Evolutionary conservation across 2,797 vertebrate genomes (phyloP).

Genomic region (Xenentodon cancila): DNA sequence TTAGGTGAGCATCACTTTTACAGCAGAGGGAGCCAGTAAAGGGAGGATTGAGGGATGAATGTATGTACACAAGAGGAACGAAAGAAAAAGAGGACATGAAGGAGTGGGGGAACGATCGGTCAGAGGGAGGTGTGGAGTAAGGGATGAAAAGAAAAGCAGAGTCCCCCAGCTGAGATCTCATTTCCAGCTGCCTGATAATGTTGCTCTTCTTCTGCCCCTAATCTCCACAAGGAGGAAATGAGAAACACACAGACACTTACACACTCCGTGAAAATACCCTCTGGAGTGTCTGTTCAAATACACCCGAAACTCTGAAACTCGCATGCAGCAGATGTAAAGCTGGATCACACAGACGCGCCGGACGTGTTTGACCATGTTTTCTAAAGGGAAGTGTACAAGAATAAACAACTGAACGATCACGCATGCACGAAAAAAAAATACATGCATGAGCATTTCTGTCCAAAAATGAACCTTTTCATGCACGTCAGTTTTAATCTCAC

Average conservation of each 20-base stretch:
- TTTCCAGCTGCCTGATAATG: conserved; percentile 77
- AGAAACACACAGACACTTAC: conserved; percentile 58
- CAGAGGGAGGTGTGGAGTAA: conserved; percentile 34
- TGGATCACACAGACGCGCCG: not conserved
- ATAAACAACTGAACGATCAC: conserved; percentile 13
- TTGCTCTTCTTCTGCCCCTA: conserved; percentile 68
- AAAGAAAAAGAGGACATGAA: conserved; percentile 20
- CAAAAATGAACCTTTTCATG: not conserved
- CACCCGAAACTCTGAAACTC: conserved; percentile 16
- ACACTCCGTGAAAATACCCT: conserved; percentile 20
- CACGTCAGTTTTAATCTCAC: not conserved
- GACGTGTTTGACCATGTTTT: not conserved
- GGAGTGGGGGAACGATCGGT: conserved; percentile 19
- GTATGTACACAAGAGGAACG: conserved; percentile 19
- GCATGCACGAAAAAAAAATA: not conserved
- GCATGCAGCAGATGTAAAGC: not conserved
- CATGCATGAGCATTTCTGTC: not conserved
- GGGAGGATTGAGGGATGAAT: conserved; percentile 6
- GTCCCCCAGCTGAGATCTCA: conserved; percentile 71
- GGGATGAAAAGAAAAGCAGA: conserved; percentile 55
- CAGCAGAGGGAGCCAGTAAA: not conserved
- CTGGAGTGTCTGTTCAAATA: conserved; percentile 39
- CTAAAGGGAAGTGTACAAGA: not conserved
- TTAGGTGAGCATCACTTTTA: conserved; percentile 3
- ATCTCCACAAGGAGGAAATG: conserved; percentile 76